phyloP scores from a whole-genome alignment of 2,797 vertebrate species.

The Argya squamiceps region DNA sequence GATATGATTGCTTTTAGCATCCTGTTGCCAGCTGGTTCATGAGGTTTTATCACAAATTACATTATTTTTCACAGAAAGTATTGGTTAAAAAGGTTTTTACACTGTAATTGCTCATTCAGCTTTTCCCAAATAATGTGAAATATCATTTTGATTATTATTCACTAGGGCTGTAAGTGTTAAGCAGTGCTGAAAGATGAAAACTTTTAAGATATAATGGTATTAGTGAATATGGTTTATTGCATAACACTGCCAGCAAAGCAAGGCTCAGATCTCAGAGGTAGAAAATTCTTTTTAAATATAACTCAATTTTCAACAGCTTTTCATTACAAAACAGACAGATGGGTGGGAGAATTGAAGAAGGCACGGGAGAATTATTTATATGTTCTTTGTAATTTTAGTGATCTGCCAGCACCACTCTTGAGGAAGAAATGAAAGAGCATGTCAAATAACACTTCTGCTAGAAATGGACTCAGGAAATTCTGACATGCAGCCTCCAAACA shows the following conservation, averaged over 20 bases:
- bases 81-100: not conserved
- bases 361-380: not conserved
- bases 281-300: not conserved
- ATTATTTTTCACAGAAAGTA: not conserved
- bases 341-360: not conserved
- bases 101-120: not conserved
- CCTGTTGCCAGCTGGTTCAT: not conserved
- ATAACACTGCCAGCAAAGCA: not conserved
- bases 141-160: not conserved
- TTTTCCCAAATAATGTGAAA: conserved; percentile 2
- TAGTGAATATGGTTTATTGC: not conserved
- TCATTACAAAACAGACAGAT: not conserved
- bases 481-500: not conserved
- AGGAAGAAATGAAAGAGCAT: not conserved
- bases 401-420: not conserved
- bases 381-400: not conserved
- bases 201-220: not conserved
- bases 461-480: not conserved
- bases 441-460: not conserved
- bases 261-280: not conserved
- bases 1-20: not conserved
- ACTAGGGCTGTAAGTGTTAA: not conserved
- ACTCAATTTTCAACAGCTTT: conserved; percentile 8
- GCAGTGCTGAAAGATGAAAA: not conserved
- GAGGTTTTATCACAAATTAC: not conserved